Evolutionary conservation across 1,140 invertebrate species (phyloP).

Genomic region (Mactra quadrangularis): DNA sequence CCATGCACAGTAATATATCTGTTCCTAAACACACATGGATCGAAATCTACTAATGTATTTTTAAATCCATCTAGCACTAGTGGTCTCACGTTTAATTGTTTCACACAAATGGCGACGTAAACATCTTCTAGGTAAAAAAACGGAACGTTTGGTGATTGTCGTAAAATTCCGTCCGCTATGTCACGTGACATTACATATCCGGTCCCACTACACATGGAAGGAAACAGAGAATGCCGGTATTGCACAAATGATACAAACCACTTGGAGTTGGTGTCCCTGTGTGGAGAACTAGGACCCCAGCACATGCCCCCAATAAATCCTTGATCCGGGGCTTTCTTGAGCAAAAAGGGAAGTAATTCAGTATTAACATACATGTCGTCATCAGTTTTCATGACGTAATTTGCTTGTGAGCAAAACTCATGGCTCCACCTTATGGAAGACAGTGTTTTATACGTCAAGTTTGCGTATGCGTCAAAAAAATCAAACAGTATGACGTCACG

Average conservation of each 20-base stretch:
- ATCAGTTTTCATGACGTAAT: constrained; percentile 93
- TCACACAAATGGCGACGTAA: constrained; percentile 77
- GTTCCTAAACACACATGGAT: constrained; percentile 63
- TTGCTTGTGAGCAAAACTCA: constrained; percentile 86
- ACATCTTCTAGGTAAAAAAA: constrained; percentile 83
- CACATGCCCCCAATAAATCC: constrained; percentile 61
- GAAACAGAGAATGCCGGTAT: constrained; percentile 78
- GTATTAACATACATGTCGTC: constrained; percentile 94
- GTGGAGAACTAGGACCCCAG: constrained; percentile 71
- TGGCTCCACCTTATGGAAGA: constrained; percentile 93
- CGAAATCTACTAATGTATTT: constrained; percentile 59
- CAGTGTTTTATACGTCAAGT: constrained; percentile 86
- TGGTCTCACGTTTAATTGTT: constrained; percentile 57
- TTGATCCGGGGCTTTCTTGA: constrained; percentile 55
- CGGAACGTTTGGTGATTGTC: constrained; percentile 69
- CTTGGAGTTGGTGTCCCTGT: constrained; percentile 78
- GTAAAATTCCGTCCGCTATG: constrained; percentile 76
- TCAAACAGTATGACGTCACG: constrained; percentile 73
- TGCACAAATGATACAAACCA: constrained; percentile 80
- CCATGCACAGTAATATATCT: constrained; percentile 64
- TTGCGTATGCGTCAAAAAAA: constrained; percentile 75
- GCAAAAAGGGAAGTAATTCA: constrained; percentile 80
- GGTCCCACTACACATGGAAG: constrained; percentile 83
- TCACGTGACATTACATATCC: constrained; percentile 81
- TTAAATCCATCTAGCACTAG: constrained; percentile 64